These are phyloP conservation scores for Aphaenogaster rudis DNA, from an alignment of 1,140 invertebrate species.

Conservation along the genomic window DNA sequence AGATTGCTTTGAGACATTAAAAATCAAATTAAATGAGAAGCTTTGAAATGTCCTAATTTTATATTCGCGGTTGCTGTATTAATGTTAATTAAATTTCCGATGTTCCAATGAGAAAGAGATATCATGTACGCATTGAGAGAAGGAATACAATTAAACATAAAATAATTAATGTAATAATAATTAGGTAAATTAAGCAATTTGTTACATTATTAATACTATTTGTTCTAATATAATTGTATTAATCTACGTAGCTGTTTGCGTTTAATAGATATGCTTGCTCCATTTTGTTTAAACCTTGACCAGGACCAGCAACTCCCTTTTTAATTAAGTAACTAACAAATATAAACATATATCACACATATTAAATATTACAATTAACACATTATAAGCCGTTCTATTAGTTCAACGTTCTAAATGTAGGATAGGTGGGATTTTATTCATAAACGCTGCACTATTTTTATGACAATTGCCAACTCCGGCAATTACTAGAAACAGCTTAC, in stretches of 20 bases:
- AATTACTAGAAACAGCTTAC: slow-evolving; percentile 45
- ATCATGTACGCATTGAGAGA: not conserved
- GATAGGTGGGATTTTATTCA: not conserved
- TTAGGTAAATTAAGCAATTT: slow-evolving; percentile 48
- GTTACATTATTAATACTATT: not conserved
- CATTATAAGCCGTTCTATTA: slow-evolving; percentile 30
- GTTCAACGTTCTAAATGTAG: not conserved
- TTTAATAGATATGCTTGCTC: slow-evolving; percentile 68
- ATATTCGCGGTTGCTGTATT: not conserved
- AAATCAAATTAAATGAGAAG: slow-evolving; percentile 4
- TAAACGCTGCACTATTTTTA: slow-evolving; percentile 6
- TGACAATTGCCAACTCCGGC: not conserved
- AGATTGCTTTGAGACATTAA: slow-evolving; percentile 4
- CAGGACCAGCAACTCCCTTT: not conserved
- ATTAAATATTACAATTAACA: slow-evolving; percentile 32
- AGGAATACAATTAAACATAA: not conserved
- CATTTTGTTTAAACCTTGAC: slow-evolving; percentile 71
- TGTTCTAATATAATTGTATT: slow-evolving; percentile 11
- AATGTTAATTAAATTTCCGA: slow-evolving; percentile 34
- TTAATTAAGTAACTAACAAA: slow-evolving; percentile 17
- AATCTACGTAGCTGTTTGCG: slow-evolving; percentile 19
- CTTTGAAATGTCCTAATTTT: not conserved
- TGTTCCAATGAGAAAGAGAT: not conserved
- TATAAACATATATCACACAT: not conserved
- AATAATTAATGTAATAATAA: slow-evolving; percentile 31